A percentile compares a stretch with the other conserved stretches of the same genome.
Conservation (phyloP, 2,888 invertebrate genomes). For the Tenodera sinensis region DNA sequence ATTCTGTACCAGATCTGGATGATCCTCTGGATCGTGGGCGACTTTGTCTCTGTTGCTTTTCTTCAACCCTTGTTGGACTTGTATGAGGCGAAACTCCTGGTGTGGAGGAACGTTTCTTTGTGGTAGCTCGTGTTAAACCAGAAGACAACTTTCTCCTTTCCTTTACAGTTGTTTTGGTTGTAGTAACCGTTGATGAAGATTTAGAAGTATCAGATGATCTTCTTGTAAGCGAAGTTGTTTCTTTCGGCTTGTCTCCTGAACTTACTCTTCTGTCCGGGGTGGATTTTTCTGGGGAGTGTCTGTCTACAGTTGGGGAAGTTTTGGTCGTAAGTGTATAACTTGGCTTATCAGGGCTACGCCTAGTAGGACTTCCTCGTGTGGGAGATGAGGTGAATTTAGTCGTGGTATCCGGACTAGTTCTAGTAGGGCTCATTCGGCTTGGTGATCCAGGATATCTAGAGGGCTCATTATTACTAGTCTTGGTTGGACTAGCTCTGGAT, state of each 20-base stretch:
- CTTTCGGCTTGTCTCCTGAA: slow-evolving; percentile 25
- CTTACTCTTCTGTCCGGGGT: slow-evolving; percentile 23
- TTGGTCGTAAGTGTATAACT: background rate
- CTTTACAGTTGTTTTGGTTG: slow-evolving; percentile 21
- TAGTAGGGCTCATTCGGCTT: slow-evolving; percentile 25
- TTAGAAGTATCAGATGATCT: slow-evolving; percentile 23
- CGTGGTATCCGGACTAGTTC: background rate
- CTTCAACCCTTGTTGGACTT: slow-evolving; percentile 48
- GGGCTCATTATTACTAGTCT: background rate
- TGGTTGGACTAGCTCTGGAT: background rate
- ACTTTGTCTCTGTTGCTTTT: slow-evolving; percentile 27
- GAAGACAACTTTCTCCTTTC: slow-evolving; percentile 33
- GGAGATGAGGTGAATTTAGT: background rate
- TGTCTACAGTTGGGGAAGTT: background rate
- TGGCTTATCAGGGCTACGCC: background rate
- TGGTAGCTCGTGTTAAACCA: slow-evolving; percentile 28
- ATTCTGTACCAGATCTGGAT: slow-evolving; percentile 22
- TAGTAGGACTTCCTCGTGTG: background rate
- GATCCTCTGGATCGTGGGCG: slow-evolving; percentile 31
- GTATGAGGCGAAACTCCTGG: slow-evolving; percentile 51
- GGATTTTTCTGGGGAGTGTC: background rate
- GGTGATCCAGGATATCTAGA: background rate
- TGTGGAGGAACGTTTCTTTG: slow-evolving; percentile 38
- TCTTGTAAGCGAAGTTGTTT: slow-evolving; percentile 12
- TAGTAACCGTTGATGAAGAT: slow-evolving; percentile 3